Percentiles rank a stretch among this genome's conserved stretches.
These are phyloP conservation scores for Halichondria panicea DNA, from an alignment of 37 sponge, comb jelly and placozoan genomes.

Conservation along the genomic window DNA sequence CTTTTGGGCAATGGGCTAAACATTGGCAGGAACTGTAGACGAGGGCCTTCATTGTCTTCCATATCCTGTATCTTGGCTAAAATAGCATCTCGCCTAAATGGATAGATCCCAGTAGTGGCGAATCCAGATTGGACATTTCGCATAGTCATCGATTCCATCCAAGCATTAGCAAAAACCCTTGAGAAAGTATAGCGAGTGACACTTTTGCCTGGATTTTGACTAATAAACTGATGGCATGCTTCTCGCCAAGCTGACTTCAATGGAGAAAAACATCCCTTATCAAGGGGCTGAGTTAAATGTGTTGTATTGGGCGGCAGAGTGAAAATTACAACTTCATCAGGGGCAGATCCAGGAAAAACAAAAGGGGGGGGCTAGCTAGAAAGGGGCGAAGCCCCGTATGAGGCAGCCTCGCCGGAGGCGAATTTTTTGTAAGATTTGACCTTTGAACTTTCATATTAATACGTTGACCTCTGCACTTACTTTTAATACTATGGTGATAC, in stretches of 20 bases:
- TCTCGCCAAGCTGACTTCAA: constrained; percentile 26
- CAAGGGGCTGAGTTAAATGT: constrained; percentile 17
- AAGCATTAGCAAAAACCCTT: constrained; percentile 7
- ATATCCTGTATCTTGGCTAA: too few relatives aligned
- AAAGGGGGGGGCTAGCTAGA: too few relatives aligned
- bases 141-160: constrained; percentile 26
- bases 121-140: constrained; percentile 4
- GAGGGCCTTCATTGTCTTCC: too few relatives aligned
- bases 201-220: neutral
- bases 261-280: constrained; percentile 32
- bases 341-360: too few relatives aligned
- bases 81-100: neutral
- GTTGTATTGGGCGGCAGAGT: constrained; percentile 36
- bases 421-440: too few relatives aligned
- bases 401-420: too few relatives aligned
- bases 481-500: too few relatives aligned
- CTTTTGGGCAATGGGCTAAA: too few relatives aligned
- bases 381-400: too few relatives aligned
- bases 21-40: too few relatives aligned
- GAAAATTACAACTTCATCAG: constrained; percentile 17
- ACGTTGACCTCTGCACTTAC: too few relatives aligned
- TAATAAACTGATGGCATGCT: constrained; percentile 14
- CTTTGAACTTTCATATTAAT: too few relatives aligned
- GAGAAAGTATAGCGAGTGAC: constrained; percentile 4
- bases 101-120: constrained; percentile 7